Evolutionary conservation across 2,888 invertebrate species (phyloP).

Genomic region (Coleophora flavipennella): DNA sequence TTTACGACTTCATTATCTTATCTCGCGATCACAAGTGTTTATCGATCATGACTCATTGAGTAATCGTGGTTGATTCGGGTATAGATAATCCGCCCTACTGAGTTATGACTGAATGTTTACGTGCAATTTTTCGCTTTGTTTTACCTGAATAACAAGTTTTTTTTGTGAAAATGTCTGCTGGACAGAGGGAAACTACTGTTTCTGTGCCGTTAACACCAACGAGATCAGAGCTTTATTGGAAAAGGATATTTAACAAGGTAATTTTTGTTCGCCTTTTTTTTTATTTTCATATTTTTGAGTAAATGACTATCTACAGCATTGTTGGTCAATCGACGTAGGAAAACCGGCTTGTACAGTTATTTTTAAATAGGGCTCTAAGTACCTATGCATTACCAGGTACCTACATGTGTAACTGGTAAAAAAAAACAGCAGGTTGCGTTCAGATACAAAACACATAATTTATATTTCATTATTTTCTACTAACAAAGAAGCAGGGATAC

Average conservation of each 20-base stretch:
- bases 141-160: background rate
- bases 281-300: too few species aligned
- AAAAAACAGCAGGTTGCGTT: too few species aligned
- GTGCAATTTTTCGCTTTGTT: slow-evolving; percentile 16
- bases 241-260: slow-evolving; percentile 67
- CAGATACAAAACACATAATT: too few species aligned
- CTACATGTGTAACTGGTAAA: too few species aligned
- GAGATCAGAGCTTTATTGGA: slow-evolving; percentile 64
- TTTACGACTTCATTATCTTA: slow-evolving; percentile 36
- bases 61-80: slow-evolving; percentile 20
- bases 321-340: too few species aligned
- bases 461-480: too few species aligned
- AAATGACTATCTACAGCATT: too few species aligned
- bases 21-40: slow-evolving; percentile 27
- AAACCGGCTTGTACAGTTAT: too few species aligned
- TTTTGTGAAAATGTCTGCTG: slow-evolving; percentile 47
- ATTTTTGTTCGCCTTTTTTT: background rate
- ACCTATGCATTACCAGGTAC: too few species aligned
- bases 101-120: slow-evolving; percentile 29
- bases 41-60: slow-evolving; percentile 38
- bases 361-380: too few species aligned
- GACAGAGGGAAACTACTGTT: slow-evolving; percentile 48
- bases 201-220: slow-evolving; percentile 59
- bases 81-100: slow-evolving; percentile 9
- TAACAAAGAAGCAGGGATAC: too few species aligned